These are phyloP conservation scores for Pipistrellus nathusii DNA, from an alignment of 2,797 vertebrate species.

Conservation along the genomic window DNA sequence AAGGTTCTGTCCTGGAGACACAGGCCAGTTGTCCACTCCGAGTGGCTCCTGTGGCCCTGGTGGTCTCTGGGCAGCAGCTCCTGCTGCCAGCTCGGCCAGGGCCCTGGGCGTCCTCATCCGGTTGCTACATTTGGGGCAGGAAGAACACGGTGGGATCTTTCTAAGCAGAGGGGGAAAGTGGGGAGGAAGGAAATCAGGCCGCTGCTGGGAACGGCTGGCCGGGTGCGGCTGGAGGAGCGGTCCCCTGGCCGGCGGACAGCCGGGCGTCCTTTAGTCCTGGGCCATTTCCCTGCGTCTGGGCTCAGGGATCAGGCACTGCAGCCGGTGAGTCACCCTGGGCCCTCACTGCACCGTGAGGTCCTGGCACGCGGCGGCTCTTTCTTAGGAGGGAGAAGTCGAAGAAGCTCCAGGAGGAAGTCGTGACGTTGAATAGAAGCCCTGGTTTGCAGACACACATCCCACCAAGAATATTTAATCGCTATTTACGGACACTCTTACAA, in stretches of 20 bases:
- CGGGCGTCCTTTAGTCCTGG: background rate
- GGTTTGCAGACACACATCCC: background rate
- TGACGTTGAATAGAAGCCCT: background rate
- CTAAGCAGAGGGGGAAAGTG: background rate
- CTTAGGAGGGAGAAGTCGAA: background rate
- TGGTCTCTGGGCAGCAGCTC: background rate
- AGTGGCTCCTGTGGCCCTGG: background rate
- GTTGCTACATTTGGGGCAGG: background rate
- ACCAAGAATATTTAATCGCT: background rate
- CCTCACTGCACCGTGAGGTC: background rate
- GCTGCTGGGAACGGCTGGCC: background rate
- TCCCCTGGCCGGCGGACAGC: background rate
- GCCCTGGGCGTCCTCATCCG: slow-evolving; percentile 5
- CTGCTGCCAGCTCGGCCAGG: accelerated
- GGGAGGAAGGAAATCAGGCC: slow-evolving; percentile 38
- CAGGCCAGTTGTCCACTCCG: background rate
- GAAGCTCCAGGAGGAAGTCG: background rate
- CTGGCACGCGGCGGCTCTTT: accelerated
- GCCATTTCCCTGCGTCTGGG: too few species aligned
- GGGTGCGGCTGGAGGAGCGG: background rate
- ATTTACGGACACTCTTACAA: background rate
- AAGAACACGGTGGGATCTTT: slow-evolving; percentile 16
- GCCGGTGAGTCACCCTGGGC: background rate
- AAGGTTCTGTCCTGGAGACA: slow-evolving; percentile 10
- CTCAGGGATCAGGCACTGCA: background rate